phyloP scores from a whole-genome alignment of 2,888 invertebrate species.

The Bombyx huttoni region DNA sequence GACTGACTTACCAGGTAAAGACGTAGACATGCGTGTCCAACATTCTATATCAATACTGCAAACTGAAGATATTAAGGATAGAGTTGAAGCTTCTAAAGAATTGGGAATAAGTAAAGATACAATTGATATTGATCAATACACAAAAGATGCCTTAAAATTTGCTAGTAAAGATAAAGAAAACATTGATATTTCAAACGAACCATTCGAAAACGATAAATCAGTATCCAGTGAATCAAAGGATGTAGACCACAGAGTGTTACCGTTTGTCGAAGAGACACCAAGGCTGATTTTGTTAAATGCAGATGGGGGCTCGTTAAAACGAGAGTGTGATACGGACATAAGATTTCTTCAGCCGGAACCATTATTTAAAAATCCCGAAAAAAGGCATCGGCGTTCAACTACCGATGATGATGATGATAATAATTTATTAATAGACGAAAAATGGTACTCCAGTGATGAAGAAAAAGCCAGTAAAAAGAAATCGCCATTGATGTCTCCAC shows the following conservation, averaged over 20 bases:
- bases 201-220: constrained; percentile 39
- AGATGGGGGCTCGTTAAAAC: constrained; percentile 25
- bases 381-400: constrained; percentile 57
- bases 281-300: constrained; percentile 21
- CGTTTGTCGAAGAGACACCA: constrained; percentile 44
- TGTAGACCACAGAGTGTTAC: constrained; percentile 63
- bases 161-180: constrained; percentile 63
- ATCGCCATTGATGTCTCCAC: constrained; percentile 50
- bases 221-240: constrained; percentile 47
- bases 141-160: constrained; percentile 67
- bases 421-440: constrained; percentile 70
- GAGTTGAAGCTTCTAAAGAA: constrained; percentile 25
- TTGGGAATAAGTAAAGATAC: constrained; percentile 41
- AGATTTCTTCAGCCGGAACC: constrained; percentile 59
- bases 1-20: constrained; percentile 52
- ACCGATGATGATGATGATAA: constrained; percentile 74
- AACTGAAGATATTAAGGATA: constrained; percentile 23
- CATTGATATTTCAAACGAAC: constrained; percentile 52
- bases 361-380: constrained; percentile 58
- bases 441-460: constrained; percentile 88
- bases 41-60: constrained; percentile 21
- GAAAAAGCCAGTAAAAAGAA: constrained; percentile 68
- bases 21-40: constrained; percentile 66
- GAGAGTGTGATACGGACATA: constrained; percentile 59
- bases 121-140: constrained; percentile 68